Evolutionary conservation across 2,888 invertebrate species (phyloP).

Genomic region (Plutella xylostella): DNA sequence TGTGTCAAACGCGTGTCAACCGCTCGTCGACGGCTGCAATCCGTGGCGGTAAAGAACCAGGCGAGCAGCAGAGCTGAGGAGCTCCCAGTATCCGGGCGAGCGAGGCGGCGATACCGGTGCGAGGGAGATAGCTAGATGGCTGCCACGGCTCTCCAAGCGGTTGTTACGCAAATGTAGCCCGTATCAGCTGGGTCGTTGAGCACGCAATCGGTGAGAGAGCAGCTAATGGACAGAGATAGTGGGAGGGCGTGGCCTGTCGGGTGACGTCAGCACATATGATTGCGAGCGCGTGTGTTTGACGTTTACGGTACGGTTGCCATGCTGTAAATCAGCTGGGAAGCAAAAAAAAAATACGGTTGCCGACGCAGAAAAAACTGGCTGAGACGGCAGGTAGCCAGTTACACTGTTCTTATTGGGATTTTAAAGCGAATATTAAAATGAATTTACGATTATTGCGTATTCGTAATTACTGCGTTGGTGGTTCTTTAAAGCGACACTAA

Average conservation of each 20-base stretch:
- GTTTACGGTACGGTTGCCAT: conserved; percentile 42
- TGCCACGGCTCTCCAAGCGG: conserved; percentile 9
- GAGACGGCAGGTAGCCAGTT: too few relatives aligned
- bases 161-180: conserved; percentile 28
- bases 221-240: conserved; percentile 38
- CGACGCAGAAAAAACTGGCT: too few relatives aligned
- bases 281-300: conserved; percentile 43
- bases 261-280: conserved; percentile 57
- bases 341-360: not conserved
- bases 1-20: conserved; percentile 5
- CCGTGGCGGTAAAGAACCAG: conserved; percentile 68
- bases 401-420: too few relatives aligned
- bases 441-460: too few relatives aligned
- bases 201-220: conserved; percentile 40
- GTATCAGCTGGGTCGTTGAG: conserved; percentile 18
- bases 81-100: conserved; percentile 25
- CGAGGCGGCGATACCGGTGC: conserved; percentile 26
- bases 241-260: conserved; percentile 43
- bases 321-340: conserved; percentile 56
- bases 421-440: too few relatives aligned
- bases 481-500: too few relatives aligned
- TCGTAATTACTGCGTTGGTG: too few relatives aligned
- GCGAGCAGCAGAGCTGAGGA: conserved; percentile 39
- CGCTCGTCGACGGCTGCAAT: conserved; percentile 38
- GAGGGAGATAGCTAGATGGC: conserved; percentile 5